Conservation (phyloP, 2,113 vertebrate species). For the Brachirus orientalis region DNA sequence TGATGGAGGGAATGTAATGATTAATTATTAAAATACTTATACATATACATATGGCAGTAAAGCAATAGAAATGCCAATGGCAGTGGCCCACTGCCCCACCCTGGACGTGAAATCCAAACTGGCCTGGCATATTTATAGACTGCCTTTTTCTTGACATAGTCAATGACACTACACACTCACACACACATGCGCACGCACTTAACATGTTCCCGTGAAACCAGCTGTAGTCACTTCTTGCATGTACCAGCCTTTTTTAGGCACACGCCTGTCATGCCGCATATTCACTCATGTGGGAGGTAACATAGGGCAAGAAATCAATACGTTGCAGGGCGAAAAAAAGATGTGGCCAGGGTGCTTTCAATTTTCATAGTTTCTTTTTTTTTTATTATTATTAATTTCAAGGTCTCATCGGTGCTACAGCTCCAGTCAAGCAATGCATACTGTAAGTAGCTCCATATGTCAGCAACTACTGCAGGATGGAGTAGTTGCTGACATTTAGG, state of each 20-base stretch:
- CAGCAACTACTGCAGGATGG: too few species aligned
- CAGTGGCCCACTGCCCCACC: slow-evolving; percentile 58
- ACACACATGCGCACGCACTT: slow-evolving; percentile 11
- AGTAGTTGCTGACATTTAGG: slow-evolving; percentile 35
- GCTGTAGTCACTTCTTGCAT: slow-evolving; percentile 57
- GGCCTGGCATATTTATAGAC: slow-evolving; percentile 69
- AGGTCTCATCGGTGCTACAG: slow-evolving; percentile 10
- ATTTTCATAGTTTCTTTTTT: slow-evolving; percentile 14
- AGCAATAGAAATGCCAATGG: slow-evolving; percentile 69
- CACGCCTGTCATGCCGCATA: slow-evolving; percentile 61
- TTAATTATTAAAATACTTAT: slow-evolving; percentile 9
- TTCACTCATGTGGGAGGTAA: slow-evolving; percentile 49
- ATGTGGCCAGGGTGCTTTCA: not conserved
- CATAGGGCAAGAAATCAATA: slow-evolving; percentile 24
- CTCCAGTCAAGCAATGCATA: not conserved
- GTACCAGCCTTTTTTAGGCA: slow-evolving; percentile 79
- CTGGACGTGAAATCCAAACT: slow-evolving; percentile 71
- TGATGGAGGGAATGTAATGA: not conserved
- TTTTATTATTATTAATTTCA: slow-evolving; percentile 38
- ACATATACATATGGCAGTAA: slow-evolving; percentile 9
- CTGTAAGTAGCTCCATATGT: slow-evolving; percentile 27
- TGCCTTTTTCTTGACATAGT: slow-evolving; percentile 63
- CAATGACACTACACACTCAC: slow-evolving; percentile 71
- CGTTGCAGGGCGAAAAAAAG: not conserved
- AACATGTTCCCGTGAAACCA: slow-evolving; percentile 48